Conservation (phyloP, 1,140 invertebrate genomes). For the Temnothorax nylanderi region DNA sequence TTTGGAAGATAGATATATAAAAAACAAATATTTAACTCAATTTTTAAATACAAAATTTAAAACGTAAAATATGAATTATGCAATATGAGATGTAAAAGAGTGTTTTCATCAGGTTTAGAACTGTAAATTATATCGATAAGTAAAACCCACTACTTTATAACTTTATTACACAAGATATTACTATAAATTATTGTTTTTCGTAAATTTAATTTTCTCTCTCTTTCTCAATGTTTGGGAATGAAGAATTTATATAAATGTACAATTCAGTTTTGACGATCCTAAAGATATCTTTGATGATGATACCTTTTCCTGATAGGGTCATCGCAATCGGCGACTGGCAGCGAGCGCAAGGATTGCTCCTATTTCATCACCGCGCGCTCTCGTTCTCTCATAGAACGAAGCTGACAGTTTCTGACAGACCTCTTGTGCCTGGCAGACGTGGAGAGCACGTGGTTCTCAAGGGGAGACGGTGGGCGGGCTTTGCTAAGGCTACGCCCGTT, state of each 20-base stretch:
- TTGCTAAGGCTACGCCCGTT: slow-evolving; percentile 68
- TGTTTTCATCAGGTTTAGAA: background rate
- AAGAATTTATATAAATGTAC: background rate
- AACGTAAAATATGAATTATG: background rate
- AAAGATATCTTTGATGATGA: background rate
- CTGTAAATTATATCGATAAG: background rate
- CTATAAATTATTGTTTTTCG: background rate
- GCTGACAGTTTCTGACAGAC: slow-evolving; percentile 10
- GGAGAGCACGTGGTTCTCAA: slow-evolving; percentile 76
- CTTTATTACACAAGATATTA: background rate
- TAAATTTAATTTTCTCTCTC: background rate
- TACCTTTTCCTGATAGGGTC: background rate
- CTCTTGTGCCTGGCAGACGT: slow-evolving; percentile 25
- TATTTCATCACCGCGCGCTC: background rate
- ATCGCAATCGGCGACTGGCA: background rate
- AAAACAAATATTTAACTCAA: background rate
- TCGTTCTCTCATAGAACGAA: background rate
- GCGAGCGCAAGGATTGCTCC: background rate
- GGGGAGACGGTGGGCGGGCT: slow-evolving; percentile 70
- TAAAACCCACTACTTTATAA: background rate
- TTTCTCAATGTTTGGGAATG: no score
- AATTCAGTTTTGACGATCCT: background rate
- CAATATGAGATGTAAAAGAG: background rate
- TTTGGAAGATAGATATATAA: background rate
- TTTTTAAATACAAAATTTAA: background rate